Conservation (phyloP, 2,888 invertebrate species). For the Ectropis crepuscularia region DNA sequence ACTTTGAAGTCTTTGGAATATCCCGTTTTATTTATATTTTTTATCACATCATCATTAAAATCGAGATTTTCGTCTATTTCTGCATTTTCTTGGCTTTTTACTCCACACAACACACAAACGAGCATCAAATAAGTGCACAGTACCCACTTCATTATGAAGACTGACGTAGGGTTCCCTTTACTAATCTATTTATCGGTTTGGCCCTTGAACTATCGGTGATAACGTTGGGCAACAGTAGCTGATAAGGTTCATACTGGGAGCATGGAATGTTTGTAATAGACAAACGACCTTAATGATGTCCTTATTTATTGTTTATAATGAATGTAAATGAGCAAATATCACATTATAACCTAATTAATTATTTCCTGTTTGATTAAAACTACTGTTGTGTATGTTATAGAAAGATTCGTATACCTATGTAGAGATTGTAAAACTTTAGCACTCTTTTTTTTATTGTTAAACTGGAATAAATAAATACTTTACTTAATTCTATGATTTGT, state of each 20-base stretch:
- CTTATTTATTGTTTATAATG: not conserved
- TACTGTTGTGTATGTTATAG: no score
- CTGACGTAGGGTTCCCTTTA: conserved; percentile 12
- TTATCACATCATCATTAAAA: not conserved
- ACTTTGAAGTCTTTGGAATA: not conserved
- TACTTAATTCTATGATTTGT: no score
- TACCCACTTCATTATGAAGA: conserved; percentile 18
- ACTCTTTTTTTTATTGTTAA: no score
- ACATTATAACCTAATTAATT: no score
- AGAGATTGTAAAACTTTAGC: no score
- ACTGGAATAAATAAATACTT: no score
- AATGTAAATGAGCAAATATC: no score
- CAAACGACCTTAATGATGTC: conserved; percentile 6
- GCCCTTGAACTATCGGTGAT: conserved; percentile 24
- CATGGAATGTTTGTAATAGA: conserved; percentile 5
- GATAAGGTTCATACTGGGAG: conserved; percentile 15
- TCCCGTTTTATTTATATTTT: not conserved
- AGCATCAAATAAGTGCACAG: conserved; percentile 12
- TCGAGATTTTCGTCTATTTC: not conserved
- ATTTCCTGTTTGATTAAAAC: no score
- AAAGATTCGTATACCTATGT: no score
- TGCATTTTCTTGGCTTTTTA: conserved; percentile 3
- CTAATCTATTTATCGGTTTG: conserved; percentile 19
- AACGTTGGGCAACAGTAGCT: conserved; percentile 5
- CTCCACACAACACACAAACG: conserved; percentile 21